Percentiles rank a stretch among this genome's conserved stretches.
Conservation (phyloP, 2,797 vertebrate genomes). For the Myotis daubentonii region DNA sequence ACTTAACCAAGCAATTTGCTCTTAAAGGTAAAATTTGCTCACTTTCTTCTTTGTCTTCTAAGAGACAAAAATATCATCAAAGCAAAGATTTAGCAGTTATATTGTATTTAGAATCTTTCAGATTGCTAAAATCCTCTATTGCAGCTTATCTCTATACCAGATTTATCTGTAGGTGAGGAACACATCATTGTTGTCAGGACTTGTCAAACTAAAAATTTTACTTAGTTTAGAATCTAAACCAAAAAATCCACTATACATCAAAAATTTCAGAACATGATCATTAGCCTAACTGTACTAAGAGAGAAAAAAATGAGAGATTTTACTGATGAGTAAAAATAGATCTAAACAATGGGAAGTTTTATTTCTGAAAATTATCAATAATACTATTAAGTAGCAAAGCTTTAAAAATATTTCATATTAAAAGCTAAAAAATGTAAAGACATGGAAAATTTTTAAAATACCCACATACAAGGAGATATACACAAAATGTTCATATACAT, state of each 20-base stretch:
- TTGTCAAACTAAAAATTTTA: neutral
- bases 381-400: conserved; percentile 36
- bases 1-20: neutral
- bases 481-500: neutral
- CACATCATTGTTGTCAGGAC: neutral
- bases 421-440: conserved; percentile 13
- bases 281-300: neutral
- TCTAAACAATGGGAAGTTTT: neutral
- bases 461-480: neutral
- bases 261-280: conserved; percentile 28
- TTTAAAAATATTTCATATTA: conserved; percentile 42
- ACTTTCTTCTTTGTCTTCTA: conserved; percentile 17
- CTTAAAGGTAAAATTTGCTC: neutral
- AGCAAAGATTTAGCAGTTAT: neutral
- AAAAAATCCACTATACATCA: neutral
- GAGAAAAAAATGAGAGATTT: neutral
- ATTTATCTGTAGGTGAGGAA: conserved; percentile 34
- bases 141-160: neutral
- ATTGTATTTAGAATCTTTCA: neutral
- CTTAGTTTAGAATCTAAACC: conserved; percentile 12
- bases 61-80: neutral
- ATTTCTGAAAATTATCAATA: conserved; percentile 29
- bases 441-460: neutral
- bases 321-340: neutral
- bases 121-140: neutral